Base-by-base conservation (phyloP, 2,888 invertebrate species). In the Xylota sylvarum region DNA sequence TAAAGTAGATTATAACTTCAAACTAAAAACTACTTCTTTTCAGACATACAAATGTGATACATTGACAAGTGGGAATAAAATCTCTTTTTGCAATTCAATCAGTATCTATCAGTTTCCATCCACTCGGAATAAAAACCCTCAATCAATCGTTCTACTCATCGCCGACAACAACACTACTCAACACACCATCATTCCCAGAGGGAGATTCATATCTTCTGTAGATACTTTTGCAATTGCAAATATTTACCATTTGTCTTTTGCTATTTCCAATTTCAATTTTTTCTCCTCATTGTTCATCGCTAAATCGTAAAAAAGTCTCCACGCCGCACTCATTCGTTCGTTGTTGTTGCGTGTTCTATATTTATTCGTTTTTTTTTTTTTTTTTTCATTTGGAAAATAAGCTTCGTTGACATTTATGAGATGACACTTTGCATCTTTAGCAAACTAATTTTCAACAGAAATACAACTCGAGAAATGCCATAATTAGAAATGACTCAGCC, bases 401-500 rank as follows among this genome's bases (percentile, higher is more conserved):
- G 64, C 62, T 69, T 19, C 48, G 73, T 74, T 79, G 74, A 74
- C 74, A 79, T 79, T 74, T 79, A 70, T 80, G 69, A 14, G 43
- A 80, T 80, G 73, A 72, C 69, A 74, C 79, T 84, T 74, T 74
- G 69, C 80, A 58, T 84, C 84, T 84, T 80, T 35, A 74, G 50
- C 74, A 74, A 83, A 83, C 83, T 78, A 73, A 73, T 83, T 83
- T 83, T 37, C 64, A 56, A 48, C 67, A 69, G 56, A 80, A 84
- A 79, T 62, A 19, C 56, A 62, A 55, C 73, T 70, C 73, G 46
- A 84, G 73, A 73, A 67, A 84, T 60, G 64, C 35, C 80, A 80
- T 84, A 84, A 79, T 74, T 79, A 84, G 74, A 80, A 83, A 80
- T 79, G 74, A 80, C 64, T 79, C 79, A 79, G 46, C 56, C 80